Conservation (phyloP, 2,113 vertebrate species). For the Okapia johnstoni region DNA sequence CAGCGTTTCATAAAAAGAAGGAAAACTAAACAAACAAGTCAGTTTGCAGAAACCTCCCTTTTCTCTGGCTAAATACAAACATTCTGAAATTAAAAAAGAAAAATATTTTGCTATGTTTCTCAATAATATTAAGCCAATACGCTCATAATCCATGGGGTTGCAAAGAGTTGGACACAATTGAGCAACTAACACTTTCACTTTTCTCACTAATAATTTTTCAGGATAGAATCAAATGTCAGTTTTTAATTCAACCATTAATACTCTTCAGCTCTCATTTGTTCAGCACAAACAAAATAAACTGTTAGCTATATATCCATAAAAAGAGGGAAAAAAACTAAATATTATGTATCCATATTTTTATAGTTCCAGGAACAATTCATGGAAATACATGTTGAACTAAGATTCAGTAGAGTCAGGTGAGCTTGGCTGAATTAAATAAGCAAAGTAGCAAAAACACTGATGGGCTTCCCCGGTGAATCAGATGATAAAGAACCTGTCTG, state of each 20-base stretch:
- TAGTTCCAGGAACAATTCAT: background rate
- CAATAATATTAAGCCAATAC: background rate
- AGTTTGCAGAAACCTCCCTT: background rate
- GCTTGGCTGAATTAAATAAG: background rate
- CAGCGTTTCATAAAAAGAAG: background rate
- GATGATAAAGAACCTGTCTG: background rate
- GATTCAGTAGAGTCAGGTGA: background rate
- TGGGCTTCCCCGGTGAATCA: background rate
- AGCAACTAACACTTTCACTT: background rate
- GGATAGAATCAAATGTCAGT: background rate
- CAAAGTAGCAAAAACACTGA: background rate
- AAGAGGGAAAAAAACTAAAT: background rate
- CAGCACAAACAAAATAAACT: background rate
- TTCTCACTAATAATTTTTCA: background rate
- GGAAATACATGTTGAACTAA: background rate
- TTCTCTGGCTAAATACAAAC: background rate
- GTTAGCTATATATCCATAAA: background rate
- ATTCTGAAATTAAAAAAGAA: background rate
- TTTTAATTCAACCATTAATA: background rate
- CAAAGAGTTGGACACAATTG: background rate
- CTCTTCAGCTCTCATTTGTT: background rate
- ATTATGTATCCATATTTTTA: background rate
- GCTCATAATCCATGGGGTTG: background rate
- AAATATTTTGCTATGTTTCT: background rate
- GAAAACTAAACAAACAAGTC: background rate